Evolutionary conservation across 2,888 invertebrate genomes (phyloP).

Genomic region (Drosophila kanekoi): DNA sequence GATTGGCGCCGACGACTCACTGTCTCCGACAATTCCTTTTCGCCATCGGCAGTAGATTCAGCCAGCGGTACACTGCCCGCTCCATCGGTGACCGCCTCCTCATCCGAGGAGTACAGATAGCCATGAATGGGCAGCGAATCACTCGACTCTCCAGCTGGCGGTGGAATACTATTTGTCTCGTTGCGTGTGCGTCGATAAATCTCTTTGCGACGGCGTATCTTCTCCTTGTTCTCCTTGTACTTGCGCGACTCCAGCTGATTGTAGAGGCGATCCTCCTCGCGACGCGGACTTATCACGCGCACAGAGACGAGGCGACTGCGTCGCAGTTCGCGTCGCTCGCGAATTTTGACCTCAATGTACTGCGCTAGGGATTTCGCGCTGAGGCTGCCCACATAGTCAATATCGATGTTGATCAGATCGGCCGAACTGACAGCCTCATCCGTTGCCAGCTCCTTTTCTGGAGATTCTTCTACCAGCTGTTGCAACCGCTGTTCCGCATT

Average conservation of each 20-base stretch:
- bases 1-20: slow-evolving; percentile 3
- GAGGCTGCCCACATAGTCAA: slow-evolving; percentile 57
- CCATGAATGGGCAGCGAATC: slow-evolving; percentile 59
- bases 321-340: slow-evolving; percentile 86
- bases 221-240: slow-evolving; percentile 92
- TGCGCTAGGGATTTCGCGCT: slow-evolving; percentile 73
- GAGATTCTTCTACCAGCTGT: slow-evolving; percentile 63
- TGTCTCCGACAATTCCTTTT: slow-evolving; percentile 14
- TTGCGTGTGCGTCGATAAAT: slow-evolving; percentile 67
- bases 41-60: slow-evolving; percentile 5
- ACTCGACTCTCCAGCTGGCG: not conserved
- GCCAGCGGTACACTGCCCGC: not conserved
- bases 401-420: slow-evolving; percentile 45
- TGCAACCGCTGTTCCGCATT: slow-evolving; percentile 82
- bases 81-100: slow-evolving; percentile 26
- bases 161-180: slow-evolving; percentile 3
- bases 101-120: slow-evolving; percentile 60
- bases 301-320: slow-evolving; percentile 87
- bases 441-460: slow-evolving; percentile 35
- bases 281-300: slow-evolving; percentile 90
- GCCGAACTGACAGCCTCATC: slow-evolving; percentile 18
- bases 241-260: slow-evolving; percentile 90
- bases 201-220: slow-evolving; percentile 87
- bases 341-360: slow-evolving; percentile 85
- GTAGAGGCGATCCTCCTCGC: slow-evolving; percentile 91